A percentile compares a stretch with the other conserved stretches of the same genome.
These are phyloP conservation scores for Poecilus cupreus DNA, from an alignment of 2,888 invertebrate genomes.

Conservation along the genomic window DNA sequence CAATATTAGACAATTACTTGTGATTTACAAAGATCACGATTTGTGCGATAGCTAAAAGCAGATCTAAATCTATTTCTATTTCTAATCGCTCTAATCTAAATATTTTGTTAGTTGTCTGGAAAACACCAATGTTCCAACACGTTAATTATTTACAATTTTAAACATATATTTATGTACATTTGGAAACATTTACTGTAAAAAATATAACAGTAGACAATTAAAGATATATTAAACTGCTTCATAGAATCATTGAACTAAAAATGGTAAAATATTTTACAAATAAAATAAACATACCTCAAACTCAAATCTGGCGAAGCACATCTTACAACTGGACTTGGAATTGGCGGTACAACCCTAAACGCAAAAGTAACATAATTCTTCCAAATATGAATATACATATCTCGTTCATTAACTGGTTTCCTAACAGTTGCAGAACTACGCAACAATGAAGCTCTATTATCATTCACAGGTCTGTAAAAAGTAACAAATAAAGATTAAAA, in stretches of 20 bases:
- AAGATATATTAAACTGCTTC: too few relatives aligned
- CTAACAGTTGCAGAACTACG: conserved; percentile 90
- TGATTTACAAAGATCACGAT: neutral
- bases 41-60: conserved; percentile 26
- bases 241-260: too few relatives aligned
- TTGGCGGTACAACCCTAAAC: conserved; percentile 95
- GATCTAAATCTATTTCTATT: neutral
- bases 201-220: too few relatives aligned
- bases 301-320: conserved; percentile 96
- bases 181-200: neutral
- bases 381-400: conserved; percentile 97
- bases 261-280: neutral
- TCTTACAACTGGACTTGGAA: conserved; percentile 88
- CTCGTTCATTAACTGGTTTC: conserved; percentile 94
- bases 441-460: conserved; percentile 95
- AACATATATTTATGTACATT: neutral
- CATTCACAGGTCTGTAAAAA: conserved; percentile 89
- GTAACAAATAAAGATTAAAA: neutral
- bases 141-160: neutral
- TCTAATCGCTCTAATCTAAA: neutral
- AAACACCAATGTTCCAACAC: neutral
- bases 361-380: conserved; percentile 98
- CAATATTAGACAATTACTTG: neutral
- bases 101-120: neutral
- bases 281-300: conserved; percentile 80